These are phyloP conservation scores for Bellardia pandia DNA, from an alignment of 2,888 invertebrate species.

Conservation along the genomic window DNA sequence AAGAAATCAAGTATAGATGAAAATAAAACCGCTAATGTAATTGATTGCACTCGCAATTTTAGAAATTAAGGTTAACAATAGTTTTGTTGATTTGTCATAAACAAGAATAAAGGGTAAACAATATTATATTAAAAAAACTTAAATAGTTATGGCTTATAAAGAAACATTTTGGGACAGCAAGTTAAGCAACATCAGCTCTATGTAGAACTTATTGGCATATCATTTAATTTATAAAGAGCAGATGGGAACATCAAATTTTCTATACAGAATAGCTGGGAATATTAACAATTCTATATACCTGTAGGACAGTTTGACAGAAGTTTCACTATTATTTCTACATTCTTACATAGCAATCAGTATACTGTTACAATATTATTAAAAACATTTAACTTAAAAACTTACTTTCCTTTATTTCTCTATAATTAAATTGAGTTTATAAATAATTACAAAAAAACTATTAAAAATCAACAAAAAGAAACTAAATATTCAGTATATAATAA, in stretches of 20 bases:
- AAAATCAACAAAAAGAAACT: constrained; percentile 29
- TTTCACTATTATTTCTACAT: too few species aligned
- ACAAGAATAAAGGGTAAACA: neutral
- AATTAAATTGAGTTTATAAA: constrained; percentile 50
- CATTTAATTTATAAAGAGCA: too few species aligned
- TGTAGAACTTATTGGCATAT: too few species aligned
- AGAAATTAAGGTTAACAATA: constrained; percentile 50
- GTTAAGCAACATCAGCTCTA: too few species aligned
- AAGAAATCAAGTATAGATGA: constrained; percentile 70
- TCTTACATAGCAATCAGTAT: too few species aligned
- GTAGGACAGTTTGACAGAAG: too few species aligned
- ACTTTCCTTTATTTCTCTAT: constrained; percentile 44
- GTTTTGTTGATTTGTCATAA: neutral
- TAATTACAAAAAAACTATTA: constrained; percentile 44
- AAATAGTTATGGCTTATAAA: too few species aligned
- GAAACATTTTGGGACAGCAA: too few species aligned
- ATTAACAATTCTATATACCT: too few species aligned
- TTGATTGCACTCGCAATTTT: constrained; percentile 65
- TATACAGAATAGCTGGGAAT: too few species aligned
- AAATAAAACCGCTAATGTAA: constrained; percentile 53
- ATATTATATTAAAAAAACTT: neutral
- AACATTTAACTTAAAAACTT: constrained; percentile 46
- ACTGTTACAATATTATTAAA: neutral
- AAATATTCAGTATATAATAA: constrained; percentile 15
- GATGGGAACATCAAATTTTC: too few species aligned